A percentile compares a stretch with the other conserved stretches of the same genome.
These are phyloP conservation scores for Eumacrocentrus americanus DNA, from an alignment of 2,888 invertebrate species.

Conservation along the genomic window DNA sequence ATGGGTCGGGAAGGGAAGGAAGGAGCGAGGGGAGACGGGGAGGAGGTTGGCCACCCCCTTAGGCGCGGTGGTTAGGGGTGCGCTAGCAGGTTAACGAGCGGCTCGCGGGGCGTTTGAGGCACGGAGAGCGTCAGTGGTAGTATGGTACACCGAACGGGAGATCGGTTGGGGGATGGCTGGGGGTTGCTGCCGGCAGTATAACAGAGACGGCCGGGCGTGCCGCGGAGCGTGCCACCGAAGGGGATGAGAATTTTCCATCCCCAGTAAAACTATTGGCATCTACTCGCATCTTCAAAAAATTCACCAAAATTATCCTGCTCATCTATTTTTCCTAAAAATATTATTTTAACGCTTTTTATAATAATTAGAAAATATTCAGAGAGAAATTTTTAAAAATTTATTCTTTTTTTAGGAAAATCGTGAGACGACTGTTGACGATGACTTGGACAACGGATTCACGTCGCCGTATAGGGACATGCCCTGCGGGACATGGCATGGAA, in stretches of 20 bases:
- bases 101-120: slow-evolving; percentile 49
- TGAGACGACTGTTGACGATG: slow-evolving; percentile 11
- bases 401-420: neutral
- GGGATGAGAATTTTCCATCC: slow-evolving; percentile 58
- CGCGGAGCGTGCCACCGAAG: slow-evolving; percentile 62
- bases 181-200: slow-evolving; percentile 33
- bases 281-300: slow-evolving; percentile 39
- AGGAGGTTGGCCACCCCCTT: slow-evolving; percentile 18
- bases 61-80: slow-evolving; percentile 45
- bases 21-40: slow-evolving; percentile 2
- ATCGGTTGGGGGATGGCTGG: slow-evolving; percentile 16
- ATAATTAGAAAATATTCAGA: slow-evolving; percentile 35
- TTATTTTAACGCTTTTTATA: neutral
- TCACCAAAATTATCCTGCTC: slow-evolving; percentile 32
- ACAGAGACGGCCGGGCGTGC: slow-evolving; percentile 56
- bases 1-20: neutral
- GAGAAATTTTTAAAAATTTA: slow-evolving; percentile 37
- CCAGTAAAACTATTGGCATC: slow-evolving; percentile 53
- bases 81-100: slow-evolving; percentile 61
- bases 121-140: slow-evolving; percentile 26
- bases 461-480: slow-evolving; percentile 55
- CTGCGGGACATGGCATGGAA: slow-evolving; percentile 60
- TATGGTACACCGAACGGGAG: slow-evolving; percentile 24
- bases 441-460: slow-evolving; percentile 46
- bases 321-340: neutral